Evolutionary conservation across 2,113 vertebrate genomes (phyloP).

Genomic region (Plecotus auritus): DNA sequence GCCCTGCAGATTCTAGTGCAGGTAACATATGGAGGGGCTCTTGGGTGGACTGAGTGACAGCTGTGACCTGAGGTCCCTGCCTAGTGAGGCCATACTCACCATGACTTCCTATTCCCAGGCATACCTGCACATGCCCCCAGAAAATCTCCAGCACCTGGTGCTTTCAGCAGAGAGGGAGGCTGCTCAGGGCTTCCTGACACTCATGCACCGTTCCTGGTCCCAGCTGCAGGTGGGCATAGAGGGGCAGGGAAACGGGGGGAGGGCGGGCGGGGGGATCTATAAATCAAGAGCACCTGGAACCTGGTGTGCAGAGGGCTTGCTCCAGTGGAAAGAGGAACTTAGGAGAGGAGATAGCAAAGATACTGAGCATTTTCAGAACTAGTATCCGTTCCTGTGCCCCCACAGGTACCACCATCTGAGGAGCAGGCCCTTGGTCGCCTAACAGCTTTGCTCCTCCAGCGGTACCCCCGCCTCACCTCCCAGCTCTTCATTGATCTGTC

Average conservation of each 20-base stretch:
- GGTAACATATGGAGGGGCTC: constrained; percentile 72
- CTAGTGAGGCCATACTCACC: background rate
- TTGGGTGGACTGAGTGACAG: background rate
- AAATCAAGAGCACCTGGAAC: background rate
- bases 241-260: background rate
- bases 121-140: constrained; percentile 87
- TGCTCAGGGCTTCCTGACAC: constrained; percentile 85
- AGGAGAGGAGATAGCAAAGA: background rate
- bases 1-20: constrained; percentile 85
- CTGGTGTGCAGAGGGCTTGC: background rate
- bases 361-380: background rate
- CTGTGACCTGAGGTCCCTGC: background rate
- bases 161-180: constrained; percentile 88
- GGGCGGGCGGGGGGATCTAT: background rate
- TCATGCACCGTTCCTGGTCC: constrained; percentile 88
- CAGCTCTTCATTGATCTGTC: constrained; percentile 91
- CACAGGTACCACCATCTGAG: constrained; percentile 84
- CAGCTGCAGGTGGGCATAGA: constrained; percentile 81
- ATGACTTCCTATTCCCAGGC: constrained; percentile 74
- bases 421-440: constrained; percentile 88
- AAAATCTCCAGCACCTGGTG: constrained; percentile 86
- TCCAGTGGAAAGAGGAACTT: background rate
- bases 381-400: background rate
- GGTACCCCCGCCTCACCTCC: constrained; percentile 87
- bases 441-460: constrained; percentile 88